Evolutionary conservation across 2,888 invertebrate species (phyloP).

Genomic region (Mayetiola destructor): DNA sequence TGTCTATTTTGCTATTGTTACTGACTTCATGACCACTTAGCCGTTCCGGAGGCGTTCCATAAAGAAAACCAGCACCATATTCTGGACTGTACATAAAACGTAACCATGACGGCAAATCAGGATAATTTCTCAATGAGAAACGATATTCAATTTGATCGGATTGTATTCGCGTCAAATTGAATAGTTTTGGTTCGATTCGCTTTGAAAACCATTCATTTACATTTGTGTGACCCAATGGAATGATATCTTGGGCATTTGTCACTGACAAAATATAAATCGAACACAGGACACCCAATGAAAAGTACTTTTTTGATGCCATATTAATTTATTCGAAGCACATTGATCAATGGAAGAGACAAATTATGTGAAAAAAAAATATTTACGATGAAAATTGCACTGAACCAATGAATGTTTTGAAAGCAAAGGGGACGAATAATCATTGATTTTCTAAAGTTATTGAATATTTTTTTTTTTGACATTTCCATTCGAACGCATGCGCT

Average conservation of each 20-base stretch:
- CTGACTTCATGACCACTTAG: conserved; percentile 37
- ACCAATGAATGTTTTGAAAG: too few species aligned
- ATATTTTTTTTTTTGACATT: too few species aligned
- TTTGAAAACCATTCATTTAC: conserved; percentile 60
- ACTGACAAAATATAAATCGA: background rate
- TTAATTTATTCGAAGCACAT: too few species aligned
- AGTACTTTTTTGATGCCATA: too few species aligned
- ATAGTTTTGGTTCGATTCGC: conserved; percentile 58
- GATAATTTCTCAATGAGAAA: conserved; percentile 57
- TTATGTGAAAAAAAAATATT: too few species aligned
- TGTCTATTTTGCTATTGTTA: background rate
- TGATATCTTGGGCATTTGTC: background rate
- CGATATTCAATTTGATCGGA: conserved; percentile 43
- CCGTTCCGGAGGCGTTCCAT: conserved; percentile 64
- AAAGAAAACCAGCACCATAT: conserved; percentile 65
- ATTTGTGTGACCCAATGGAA: conserved; percentile 14
- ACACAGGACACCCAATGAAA: too few species aligned
- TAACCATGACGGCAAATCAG: conserved; percentile 77
- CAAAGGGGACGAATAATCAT: too few species aligned
- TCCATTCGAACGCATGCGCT: too few species aligned
- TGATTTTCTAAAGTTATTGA: too few species aligned
- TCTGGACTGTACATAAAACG: conserved; percentile 67
- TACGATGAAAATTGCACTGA: too few species aligned
- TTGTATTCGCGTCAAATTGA: conserved; percentile 54
- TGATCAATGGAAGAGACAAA: too few species aligned